Evolutionary conservation across 2,113 vertebrate species (phyloP), one percentile per base, ranked within the genome.

Genomic region (Scatophagus argus): DNA sequence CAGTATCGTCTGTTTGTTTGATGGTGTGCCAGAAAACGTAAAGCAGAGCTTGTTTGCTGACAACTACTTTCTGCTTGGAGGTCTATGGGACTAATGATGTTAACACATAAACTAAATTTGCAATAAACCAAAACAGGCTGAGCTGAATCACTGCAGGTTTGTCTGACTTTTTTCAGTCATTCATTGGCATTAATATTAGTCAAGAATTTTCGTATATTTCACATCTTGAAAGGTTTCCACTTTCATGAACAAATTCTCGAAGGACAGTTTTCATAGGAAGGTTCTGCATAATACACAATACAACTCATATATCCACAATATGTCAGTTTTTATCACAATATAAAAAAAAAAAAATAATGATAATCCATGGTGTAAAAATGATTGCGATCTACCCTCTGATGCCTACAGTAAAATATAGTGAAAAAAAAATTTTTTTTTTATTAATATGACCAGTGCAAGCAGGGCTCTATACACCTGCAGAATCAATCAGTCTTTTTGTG

Each of bases 401-500:
- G 80, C 84, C 69, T 76, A 46, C 36, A 65, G 69, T 67, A 56
- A 23, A 72, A 75, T 55, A 60, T 63, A 44, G 16, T 67, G 69
- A 81, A 66, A 83, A 70, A 74, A 76, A 64, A 87, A 43, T 55
- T 70, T 81, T 83, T 52, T 88, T 82, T 81, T 83, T 52, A 87
- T 82, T 85, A 74, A 84, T 81, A 77, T 84, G 81, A 75, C 59
- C 68, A 54, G 47, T 72, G 73, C 52, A 69, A 61, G 74, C 74
- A 38, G 59, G 76, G 25, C 56, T 88, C 77, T 34, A 68, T 88
- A 78, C 82, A 88, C 74, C 90, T 92, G 88, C 88, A 85, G 77
- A 85, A 92, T 87, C 74, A 72, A 92, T 93, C 84, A 58, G 54
- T 91, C 68, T 86, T 87, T 89, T 82, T 87, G 67, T 86, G 86